A percentile compares a stretch with the other conserved stretches of the same genome.
These are phyloP conservation scores for Falco rusticolus DNA, from an alignment of 2,797 vertebrate species.

Conservation along the genomic window DNA sequence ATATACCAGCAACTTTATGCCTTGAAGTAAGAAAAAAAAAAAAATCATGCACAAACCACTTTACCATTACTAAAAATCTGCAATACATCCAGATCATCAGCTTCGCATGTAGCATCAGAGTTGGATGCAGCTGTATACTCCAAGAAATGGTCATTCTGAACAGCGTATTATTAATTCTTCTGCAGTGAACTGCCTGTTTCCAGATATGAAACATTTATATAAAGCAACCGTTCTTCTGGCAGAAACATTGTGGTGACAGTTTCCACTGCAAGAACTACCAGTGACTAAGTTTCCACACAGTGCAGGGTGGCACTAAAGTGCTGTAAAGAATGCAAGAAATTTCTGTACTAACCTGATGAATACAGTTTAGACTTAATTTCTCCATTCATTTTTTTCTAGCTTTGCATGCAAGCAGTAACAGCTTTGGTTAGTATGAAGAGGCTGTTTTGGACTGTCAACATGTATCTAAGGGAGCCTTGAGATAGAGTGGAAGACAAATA, in stretches of 20 bases:
- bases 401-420: background rate
- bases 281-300: background rate
- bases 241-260: background rate
- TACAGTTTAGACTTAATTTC: background rate
- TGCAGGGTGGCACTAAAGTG: background rate
- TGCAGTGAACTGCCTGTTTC: background rate
- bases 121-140: background rate
- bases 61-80: background rate
- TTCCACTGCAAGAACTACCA: background rate
- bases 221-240: background rate
- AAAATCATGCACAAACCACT: background rate
- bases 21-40: background rate
- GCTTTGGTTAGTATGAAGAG: background rate
- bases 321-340: background rate
- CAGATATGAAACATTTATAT: background rate
- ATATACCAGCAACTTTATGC: background rate
- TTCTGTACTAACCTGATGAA: background rate
- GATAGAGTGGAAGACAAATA: conserved; percentile 37
- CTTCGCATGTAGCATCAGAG: background rate
- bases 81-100: background rate
- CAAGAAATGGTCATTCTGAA: background rate
- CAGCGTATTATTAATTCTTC: background rate
- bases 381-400: background rate
- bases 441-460: background rate
- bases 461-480: background rate